Conservation (phyloP, 1,140 invertebrate species). For the Temnothorax longispinosus region DNA sequence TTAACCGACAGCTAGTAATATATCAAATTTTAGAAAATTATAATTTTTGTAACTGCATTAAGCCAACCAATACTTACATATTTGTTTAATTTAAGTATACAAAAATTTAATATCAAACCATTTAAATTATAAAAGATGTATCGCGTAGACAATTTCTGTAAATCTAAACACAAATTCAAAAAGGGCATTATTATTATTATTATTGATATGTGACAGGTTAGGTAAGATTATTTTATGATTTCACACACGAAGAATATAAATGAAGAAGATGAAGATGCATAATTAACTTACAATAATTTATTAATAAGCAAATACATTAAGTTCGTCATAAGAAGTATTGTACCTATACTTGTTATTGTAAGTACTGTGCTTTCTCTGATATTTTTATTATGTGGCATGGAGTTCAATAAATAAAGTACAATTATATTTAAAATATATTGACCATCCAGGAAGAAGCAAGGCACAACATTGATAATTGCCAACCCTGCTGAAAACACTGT, state of each 20-base stretch:
- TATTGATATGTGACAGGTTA: conserved; percentile 25
- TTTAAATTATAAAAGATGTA: conserved; percentile 61
- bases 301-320: conserved; percentile 79
- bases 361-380: conserved; percentile 85
- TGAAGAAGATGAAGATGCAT: conserved; percentile 45
- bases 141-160: conserved; percentile 56
- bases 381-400: conserved; percentile 83
- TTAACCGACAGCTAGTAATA: background rate
- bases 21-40: conserved; percentile 5
- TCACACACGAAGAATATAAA: conserved; percentile 47
- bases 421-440: conserved; percentile 92
- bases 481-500: conserved; percentile 96
- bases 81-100: conserved; percentile 51
- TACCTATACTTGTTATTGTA: conserved; percentile 86
- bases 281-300: conserved; percentile 75
- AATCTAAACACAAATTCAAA: conserved; percentile 44
- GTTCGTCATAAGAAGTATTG: conserved; percentile 84
- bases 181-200: conserved; percentile 58
- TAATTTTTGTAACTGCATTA: conserved; percentile 37
- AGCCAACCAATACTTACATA: conserved; percentile 24
- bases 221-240: conserved; percentile 30
- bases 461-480: conserved; percentile 96
- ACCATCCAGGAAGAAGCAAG: conserved; percentile 97
- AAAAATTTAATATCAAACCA: conserved; percentile 33
- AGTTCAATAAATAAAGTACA: conserved; percentile 86